Conservation (phyloP, 2,113 vertebrate genomes). For the Mionectes macconnelli region DNA sequence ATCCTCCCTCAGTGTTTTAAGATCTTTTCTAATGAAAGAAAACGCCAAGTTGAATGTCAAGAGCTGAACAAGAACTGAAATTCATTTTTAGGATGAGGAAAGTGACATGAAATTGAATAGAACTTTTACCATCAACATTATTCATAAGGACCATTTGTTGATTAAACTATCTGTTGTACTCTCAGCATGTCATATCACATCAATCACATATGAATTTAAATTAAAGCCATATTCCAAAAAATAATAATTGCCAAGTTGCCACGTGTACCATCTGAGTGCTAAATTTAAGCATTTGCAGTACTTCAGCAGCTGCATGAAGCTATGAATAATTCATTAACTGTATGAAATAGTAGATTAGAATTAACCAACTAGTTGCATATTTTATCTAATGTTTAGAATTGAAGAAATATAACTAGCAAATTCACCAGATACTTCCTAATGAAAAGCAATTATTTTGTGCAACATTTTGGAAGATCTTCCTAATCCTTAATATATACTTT, state of each 20-base stretch:
- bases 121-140: slow-evolving; percentile 52
- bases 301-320: slow-evolving; percentile 41
- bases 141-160: slow-evolving; percentile 60
- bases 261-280: slow-evolving; percentile 28
- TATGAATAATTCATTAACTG: slow-evolving; percentile 65
- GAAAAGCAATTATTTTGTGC: slow-evolving; percentile 13
- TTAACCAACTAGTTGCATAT: slow-evolving; percentile 35
- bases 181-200: slow-evolving; percentile 45
- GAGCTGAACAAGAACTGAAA: slow-evolving; percentile 30
- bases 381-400: slow-evolving; percentile 15
- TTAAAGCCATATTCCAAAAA: slow-evolving; percentile 58
- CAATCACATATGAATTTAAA: slow-evolving; percentile 66
- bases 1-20: background rate
- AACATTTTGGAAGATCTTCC: background rate
- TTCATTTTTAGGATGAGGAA: slow-evolving; percentile 44
- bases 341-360: slow-evolving; percentile 41
- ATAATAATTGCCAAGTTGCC: slow-evolving; percentile 54
- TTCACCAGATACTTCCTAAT: background rate
- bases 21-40: slow-evolving; percentile 36
- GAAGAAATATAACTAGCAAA: background rate
- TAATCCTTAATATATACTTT: background rate
- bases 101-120: slow-evolving; percentile 55
- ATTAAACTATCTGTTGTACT: slow-evolving; percentile 67
- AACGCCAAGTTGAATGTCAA: background rate
- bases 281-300: slow-evolving; percentile 65